phyloP scores from a whole-genome alignment of 2,113 vertebrate species.

The Malurus melanocephalus region DNA sequence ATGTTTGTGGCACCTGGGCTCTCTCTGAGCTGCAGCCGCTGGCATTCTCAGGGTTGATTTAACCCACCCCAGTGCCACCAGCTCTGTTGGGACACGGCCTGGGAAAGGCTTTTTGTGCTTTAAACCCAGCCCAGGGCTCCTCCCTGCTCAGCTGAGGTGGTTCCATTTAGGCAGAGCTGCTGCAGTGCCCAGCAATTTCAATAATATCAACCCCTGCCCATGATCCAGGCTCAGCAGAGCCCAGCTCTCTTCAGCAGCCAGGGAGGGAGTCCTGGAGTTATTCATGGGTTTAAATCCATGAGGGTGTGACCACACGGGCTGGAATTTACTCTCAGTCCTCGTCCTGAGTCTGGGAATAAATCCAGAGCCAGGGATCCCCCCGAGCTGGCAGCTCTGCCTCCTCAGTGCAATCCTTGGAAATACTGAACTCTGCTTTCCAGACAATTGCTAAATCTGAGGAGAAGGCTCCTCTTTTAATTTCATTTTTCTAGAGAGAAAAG shows the following conservation, averaged over 20 bases:
- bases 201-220: rapidly evolving
- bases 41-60: neutral
- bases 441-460: neutral
- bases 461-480: neutral
- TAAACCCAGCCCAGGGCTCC: neutral
- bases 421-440: neutral
- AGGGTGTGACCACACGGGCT: neutral
- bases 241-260: neutral
- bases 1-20: neutral
- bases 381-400: neutral
- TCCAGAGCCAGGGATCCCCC: neutral
- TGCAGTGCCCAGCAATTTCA: neutral
- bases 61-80: too few relatives aligned
- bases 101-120: neutral
- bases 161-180: neutral
- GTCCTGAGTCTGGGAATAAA: neutral
- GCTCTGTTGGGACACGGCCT: neutral
- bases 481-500: neutral
- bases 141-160: neutral
- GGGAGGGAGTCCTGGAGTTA: neutral
- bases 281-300: rapidly evolving
- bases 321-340: neutral
- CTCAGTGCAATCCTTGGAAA: neutral
- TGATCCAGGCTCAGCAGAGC: neutral
- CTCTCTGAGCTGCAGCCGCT: rapidly evolving